Conservation (phyloP, 1,140 invertebrate genomes). For the Acromyrmex echinatior region DNA sequence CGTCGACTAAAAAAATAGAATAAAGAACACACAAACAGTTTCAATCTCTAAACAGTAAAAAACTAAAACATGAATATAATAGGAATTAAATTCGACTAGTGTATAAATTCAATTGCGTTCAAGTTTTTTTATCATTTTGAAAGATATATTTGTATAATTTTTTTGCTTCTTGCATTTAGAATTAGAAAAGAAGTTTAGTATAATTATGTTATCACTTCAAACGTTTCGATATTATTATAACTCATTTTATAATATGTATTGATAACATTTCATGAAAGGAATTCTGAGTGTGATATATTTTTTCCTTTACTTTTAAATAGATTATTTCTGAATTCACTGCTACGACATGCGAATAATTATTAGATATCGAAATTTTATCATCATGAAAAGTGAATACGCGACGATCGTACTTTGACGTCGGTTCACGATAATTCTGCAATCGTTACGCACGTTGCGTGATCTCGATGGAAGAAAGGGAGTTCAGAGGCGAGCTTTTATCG, state of each 20-base stretch:
- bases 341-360: conserved; percentile 20
- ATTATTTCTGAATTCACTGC: conserved; percentile 2
- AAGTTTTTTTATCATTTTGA: background rate
- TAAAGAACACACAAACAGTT: background rate
- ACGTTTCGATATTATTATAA: background rate
- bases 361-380: conserved; percentile 65
- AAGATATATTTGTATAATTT: background rate
- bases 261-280: background rate
- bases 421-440: conserved; percentile 30
- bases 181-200: conserved; percentile 4
- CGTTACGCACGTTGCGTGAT: conserved; percentile 17
- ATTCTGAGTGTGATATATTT: background rate
- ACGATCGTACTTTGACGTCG: conserved; percentile 30
- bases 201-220: background rate
- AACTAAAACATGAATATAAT: background rate
- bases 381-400: background rate
- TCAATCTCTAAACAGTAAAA: background rate
- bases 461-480: conserved; percentile 12
- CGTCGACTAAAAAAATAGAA: background rate
- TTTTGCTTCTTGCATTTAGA: background rate
- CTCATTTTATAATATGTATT: background rate
- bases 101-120: background rate
- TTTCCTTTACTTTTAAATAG: background rate
- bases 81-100: background rate
- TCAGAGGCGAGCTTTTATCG: conserved; percentile 18